Evolutionary conservation across 2,797 vertebrate species (phyloP).

Genomic region (Microhierax caerulescens): DNA sequence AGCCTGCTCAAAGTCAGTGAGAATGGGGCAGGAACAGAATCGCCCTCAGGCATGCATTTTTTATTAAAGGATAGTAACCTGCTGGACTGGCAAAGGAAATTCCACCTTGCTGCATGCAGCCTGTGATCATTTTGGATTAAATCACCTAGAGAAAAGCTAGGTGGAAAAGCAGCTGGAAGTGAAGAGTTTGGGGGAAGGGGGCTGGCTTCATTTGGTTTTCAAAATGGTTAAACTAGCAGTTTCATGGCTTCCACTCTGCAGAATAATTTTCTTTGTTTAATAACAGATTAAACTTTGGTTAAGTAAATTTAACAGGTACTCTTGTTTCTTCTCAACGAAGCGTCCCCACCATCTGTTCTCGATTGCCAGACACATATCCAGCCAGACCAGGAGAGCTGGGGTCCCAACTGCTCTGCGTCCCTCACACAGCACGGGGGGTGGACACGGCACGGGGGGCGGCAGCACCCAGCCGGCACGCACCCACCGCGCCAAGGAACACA

Average conservation of each 20-base stretch:
- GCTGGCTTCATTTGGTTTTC: neutral
- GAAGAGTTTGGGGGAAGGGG: neutral
- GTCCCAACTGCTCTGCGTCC: constrained; percentile 23
- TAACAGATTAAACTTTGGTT: neutral
- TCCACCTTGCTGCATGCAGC: neutral
- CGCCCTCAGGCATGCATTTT: neutral
- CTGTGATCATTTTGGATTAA: rapidly evolving
- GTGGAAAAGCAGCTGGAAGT: neutral
- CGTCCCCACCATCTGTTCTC: constrained; percentile 17
- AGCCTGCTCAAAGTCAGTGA: neutral
- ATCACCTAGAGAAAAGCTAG: neutral
- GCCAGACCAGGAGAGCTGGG: neutral
- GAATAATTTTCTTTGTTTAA: neutral
- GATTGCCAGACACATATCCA: neutral
- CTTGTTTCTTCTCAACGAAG: neutral
- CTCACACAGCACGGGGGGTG: neutral
- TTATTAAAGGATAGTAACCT: neutral
- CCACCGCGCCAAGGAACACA: neutral
- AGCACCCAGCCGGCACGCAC: neutral
- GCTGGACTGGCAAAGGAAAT: neutral
- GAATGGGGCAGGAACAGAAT: neutral
- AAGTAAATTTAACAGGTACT: neutral
- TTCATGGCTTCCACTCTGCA: neutral
- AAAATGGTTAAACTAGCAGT: neutral
- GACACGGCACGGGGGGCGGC: neutral